A percentile compares a stretch with the other conserved stretches of the same genome.
These are phyloP conservation scores for Lipophrys pholis DNA, from an alignment of 2,113 vertebrate species.

Conservation along the genomic window DNA sequence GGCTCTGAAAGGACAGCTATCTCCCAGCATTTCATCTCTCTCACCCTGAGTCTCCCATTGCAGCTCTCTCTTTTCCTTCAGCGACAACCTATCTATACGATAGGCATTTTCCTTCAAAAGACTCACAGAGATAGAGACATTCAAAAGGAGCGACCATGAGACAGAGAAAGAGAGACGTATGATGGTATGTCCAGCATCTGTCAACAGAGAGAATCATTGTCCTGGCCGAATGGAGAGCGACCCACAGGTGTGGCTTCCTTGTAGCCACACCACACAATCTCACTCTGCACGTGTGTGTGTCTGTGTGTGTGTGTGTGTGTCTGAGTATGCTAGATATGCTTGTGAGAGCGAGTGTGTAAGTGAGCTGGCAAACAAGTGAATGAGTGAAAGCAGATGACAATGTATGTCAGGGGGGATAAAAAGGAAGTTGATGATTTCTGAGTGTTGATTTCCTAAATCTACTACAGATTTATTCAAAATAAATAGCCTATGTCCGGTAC, in stretches of 20 bases:
- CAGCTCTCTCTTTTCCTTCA: constrained; percentile 65
- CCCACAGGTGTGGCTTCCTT: constrained; percentile 80
- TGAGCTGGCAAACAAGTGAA: constrained; percentile 37
- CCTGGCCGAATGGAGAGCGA: constrained; percentile 55
- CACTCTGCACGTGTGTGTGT: constrained; percentile 24
- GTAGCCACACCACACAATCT: constrained; percentile 34
- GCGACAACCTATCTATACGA: constrained; percentile 69
- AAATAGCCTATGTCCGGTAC: constrained; percentile 16
- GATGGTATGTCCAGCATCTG: constrained; percentile 71
- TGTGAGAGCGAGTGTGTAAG: constrained; percentile 17
- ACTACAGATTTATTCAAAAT: constrained; percentile 34
- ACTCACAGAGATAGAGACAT: constrained; percentile 57
- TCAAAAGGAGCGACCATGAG: constrained; percentile 52
- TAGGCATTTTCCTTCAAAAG: constrained; percentile 70
- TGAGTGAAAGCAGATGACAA: constrained; percentile 73
- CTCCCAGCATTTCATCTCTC: constrained; percentile 81
- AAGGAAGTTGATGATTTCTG: constrained; percentile 59
- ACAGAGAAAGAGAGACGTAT: constrained; percentile 51
- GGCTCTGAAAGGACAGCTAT: constrained; percentile 82
- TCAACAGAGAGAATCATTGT: constrained; percentile 84
- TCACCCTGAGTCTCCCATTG: constrained; percentile 61
- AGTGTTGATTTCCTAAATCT: constrained; percentile 55
- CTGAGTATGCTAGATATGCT: not conserved
- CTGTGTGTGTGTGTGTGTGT: constrained; percentile 6
- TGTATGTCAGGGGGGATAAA: constrained; percentile 64